phyloP scores from a whole-genome alignment of 2,113 vertebrate genomes.

The Falco punctatus region DNA sequence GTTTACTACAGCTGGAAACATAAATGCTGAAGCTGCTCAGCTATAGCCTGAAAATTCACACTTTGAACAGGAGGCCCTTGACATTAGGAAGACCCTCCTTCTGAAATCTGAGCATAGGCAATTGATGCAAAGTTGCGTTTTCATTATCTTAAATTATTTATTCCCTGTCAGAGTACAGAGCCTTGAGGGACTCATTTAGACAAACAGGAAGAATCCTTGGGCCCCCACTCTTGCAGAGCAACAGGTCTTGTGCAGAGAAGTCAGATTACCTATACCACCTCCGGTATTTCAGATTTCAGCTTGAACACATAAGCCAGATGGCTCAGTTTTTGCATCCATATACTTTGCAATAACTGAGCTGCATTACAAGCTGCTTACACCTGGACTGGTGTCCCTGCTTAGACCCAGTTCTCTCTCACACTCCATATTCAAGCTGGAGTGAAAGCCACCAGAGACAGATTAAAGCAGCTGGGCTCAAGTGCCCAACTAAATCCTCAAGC shows the following conservation, averaged over 20 bases:
- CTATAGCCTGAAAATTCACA: not conserved
- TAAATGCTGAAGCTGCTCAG: not conserved
- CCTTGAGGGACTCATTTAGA: not conserved
- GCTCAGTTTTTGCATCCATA: not conserved
- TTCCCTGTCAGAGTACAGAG: not conserved
- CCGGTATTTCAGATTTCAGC: not conserved
- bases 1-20: not conserved
- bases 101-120: not conserved
- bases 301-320: not conserved
- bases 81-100: not conserved
- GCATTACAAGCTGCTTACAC: accelerated
- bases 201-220: accelerated
- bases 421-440: not conserved
- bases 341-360: not conserved
- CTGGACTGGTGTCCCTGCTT: accelerated
- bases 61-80: not conserved
- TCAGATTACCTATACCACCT: not conserved
- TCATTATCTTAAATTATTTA: not conserved
- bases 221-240: not conserved
- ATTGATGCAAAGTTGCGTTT: not conserved
- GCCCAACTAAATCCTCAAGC: not conserved
- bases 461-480: not conserved
- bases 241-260: not conserved
- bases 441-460: not conserved
- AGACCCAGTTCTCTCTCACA: not conserved